Conservation (phyloP, 2,888 invertebrate genomes). For the Stomorhina lunata region DNA sequence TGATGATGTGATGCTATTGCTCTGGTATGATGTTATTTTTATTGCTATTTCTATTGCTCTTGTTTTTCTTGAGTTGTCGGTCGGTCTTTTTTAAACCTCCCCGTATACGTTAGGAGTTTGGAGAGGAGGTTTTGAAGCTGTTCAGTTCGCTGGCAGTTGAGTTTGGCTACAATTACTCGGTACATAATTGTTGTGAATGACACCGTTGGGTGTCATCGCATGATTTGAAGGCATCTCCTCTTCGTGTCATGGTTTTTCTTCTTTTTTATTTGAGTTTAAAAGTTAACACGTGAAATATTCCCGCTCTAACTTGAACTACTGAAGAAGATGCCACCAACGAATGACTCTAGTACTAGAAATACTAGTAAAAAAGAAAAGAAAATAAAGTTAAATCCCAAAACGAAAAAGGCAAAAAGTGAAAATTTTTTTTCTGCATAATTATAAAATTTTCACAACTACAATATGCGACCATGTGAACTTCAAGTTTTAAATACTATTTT, state of each 20-base stretch:
- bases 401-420: slow-evolving; percentile 54
- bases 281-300: slow-evolving; percentile 12
- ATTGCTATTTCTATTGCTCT: not conserved
- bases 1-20: slow-evolving; percentile 14
- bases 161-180: slow-evolving; percentile 62
- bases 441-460: slow-evolving; percentile 55
- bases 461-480: slow-evolving; percentile 52
- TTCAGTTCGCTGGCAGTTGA: slow-evolving; percentile 65
- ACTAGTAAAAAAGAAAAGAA: not conserved
- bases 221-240: slow-evolving; percentile 59
- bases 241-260: slow-evolving; percentile 40
- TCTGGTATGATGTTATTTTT: slow-evolving; percentile 32
- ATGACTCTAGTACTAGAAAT: slow-evolving; percentile 19
- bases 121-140: slow-evolving; percentile 9
- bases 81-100: no score
- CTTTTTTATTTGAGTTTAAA: not conserved
- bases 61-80: not conserved
- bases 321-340: slow-evolving; percentile 5
- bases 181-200: slow-evolving; percentile 62
- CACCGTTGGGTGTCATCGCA: slow-evolving; percentile 66
- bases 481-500: slow-evolving; percentile 6
- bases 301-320: not conserved
- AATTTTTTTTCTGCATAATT: slow-evolving; percentile 60
- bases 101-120: no score
- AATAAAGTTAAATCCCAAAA: not conserved